Conservation (phyloP, 2,888 invertebrate genomes). For the Drosophila acutilabella region DNA sequence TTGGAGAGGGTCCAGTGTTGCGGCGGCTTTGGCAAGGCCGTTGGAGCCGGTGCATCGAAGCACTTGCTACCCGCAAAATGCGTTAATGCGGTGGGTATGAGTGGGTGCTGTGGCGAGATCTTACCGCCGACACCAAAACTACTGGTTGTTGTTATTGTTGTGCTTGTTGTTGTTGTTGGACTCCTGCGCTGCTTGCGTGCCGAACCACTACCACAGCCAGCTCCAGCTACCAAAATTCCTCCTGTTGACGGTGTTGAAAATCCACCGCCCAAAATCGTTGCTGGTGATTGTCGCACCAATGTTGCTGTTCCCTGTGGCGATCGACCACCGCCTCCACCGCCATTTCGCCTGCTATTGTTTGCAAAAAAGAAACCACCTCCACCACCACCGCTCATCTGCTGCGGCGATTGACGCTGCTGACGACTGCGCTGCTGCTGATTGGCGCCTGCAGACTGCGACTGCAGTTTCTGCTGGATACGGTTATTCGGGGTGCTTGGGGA, state of each 20-base stretch:
- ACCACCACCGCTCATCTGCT: constrained; percentile 56
- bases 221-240: constrained; percentile 29
- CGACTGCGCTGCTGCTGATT: constrained; percentile 68
- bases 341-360: constrained; percentile 62
- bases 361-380: constrained; percentile 62
- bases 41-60: constrained; percentile 92
- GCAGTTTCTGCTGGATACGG: constrained; percentile 62
- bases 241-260: constrained; percentile 47
- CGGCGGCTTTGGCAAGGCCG: constrained; percentile 92
- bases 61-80: constrained; percentile 91
- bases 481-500: constrained; percentile 59
- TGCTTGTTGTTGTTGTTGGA: constrained; percentile 42
- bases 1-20: constrained; percentile 89
- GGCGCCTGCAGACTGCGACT: constrained; percentile 66
- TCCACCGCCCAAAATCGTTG: constrained; percentile 78
- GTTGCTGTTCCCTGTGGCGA: constrained; percentile 63
- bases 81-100: constrained; percentile 84
- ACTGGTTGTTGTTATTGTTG: constrained; percentile 15
- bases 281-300: constrained; percentile 75
- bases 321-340: constrained; percentile 62
- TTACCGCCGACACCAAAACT: constrained; percentile 68
- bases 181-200: constrained; percentile 79
- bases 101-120: constrained; percentile 81
- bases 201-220: constrained; percentile 61
- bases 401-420: constrained; percentile 71